Evolutionary conservation across 2,888 invertebrate species (phyloP).

Genomic region (Ophion costatus): DNA sequence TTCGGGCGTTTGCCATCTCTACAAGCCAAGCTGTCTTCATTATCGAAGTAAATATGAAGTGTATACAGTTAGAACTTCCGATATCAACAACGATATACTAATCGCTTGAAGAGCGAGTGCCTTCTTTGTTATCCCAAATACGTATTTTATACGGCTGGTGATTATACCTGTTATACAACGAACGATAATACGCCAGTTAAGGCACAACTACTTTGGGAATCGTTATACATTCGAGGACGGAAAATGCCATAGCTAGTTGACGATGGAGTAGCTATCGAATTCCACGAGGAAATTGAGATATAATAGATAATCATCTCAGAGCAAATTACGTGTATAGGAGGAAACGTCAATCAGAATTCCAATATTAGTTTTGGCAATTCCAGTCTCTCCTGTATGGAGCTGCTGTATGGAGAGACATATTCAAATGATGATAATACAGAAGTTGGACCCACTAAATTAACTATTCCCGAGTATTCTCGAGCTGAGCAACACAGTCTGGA

Average conservation of each 20-base stretch:
- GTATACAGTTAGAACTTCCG: not conserved
- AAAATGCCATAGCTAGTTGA: conserved; percentile 51
- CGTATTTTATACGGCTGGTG: not conserved
- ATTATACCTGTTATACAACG: conserved; percentile 1
- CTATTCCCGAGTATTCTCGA: too few relatives aligned
- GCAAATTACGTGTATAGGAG: conserved; percentile 49
- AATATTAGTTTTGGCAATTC: not conserved
- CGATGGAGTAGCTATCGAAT: not conserved
- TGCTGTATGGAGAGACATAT: not conserved
- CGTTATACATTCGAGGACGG: conserved; percentile 14
- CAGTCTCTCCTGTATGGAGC: not conserved
- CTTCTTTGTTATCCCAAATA: conserved; percentile 5
- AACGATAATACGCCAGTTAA: conserved; percentile 2
- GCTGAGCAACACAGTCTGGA: too few relatives aligned
- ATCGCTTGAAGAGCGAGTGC: conserved; percentile 27
- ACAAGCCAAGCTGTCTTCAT: not conserved
- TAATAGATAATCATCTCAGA: conserved; percentile 73
- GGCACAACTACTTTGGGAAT: conserved; percentile 9
- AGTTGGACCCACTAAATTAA: not conserved
- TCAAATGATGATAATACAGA: not conserved
- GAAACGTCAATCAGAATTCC: conserved; percentile 32
- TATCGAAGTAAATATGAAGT: too few relatives aligned
- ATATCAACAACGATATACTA: conserved; percentile 44
- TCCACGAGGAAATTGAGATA: conserved; percentile 72
- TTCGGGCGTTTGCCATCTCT: not conserved